phyloP scores from a whole-genome alignment of 1,140 invertebrate species.

The Vollenhovia emeryi region DNA sequence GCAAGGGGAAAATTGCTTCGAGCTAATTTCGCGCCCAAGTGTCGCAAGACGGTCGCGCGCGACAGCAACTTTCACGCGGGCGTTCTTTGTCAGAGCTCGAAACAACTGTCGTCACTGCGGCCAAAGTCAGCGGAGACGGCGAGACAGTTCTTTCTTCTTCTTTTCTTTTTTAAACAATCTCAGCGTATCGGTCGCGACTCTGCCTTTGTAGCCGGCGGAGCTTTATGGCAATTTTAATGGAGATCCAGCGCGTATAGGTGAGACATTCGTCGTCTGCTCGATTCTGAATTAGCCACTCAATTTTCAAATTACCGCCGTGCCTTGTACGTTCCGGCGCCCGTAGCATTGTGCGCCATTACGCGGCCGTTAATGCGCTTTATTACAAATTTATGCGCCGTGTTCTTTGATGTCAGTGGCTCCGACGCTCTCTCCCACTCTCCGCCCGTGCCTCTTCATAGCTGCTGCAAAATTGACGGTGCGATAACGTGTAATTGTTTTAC shows the following conservation, averaged over 20 bases:
- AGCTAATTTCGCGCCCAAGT: constrained; percentile 4
- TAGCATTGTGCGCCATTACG: constrained; percentile 57
- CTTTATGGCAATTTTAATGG: constrained; percentile 69
- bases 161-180: constrained; percentile 24
- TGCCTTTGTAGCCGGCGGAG: background rate
- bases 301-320: constrained; percentile 66
- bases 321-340: constrained; percentile 38
- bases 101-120: background rate
- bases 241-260: background rate
- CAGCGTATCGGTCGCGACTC: background rate
- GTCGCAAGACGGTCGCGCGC: background rate
- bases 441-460: background rate
- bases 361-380: constrained; percentile 76
- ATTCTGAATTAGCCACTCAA: constrained; percentile 61
- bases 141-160: background rate
- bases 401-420: constrained; percentile 57
- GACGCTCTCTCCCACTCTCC: constrained; percentile 17
- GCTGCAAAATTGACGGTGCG: constrained; percentile 51
- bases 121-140: background rate
- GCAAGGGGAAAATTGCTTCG: constrained; percentile 17
- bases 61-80: background rate
- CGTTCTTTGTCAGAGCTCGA: background rate
- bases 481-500: constrained; percentile 77
- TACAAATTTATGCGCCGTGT: constrained; percentile 74
- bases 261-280: constrained; percentile 28